These are phyloP conservation scores for Embiotoca jacksoni DNA, from an alignment of 2,113 vertebrate species.

Conservation along the genomic window DNA sequence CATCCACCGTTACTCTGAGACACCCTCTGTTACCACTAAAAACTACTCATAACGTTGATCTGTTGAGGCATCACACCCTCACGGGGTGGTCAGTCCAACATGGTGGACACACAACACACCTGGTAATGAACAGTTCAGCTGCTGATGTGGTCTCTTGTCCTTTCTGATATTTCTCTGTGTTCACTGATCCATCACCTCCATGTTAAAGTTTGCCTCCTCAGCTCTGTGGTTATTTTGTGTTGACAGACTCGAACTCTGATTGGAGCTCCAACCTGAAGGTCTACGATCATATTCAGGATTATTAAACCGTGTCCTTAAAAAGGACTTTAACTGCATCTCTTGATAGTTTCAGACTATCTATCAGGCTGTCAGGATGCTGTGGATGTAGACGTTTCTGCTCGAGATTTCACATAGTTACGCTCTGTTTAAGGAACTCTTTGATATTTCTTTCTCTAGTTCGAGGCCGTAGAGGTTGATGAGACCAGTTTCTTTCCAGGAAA, in stretches of 20 bases:
- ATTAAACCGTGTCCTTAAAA: neutral
- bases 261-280: neutral
- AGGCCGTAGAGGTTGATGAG: too few species aligned
- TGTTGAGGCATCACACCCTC: constrained; percentile 8
- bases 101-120: constrained; percentile 31
- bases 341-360: too few species aligned
- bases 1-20: constrained; percentile 34
- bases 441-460: too few species aligned
- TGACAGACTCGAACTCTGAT: constrained; percentile 46
- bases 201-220: constrained; percentile 34
- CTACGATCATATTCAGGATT: constrained; percentile 10
- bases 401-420: neutral
- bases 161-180: constrained; percentile 1
- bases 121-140: constrained; percentile 46
- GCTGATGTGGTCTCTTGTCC: constrained; percentile 9
- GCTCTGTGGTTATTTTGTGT: constrained; percentile 35
- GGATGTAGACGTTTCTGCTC: neutral
- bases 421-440: too few species aligned
- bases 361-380: too few species aligned
- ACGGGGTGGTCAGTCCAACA: constrained; percentile 46
- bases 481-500: too few species aligned
- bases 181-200: constrained; percentile 17
- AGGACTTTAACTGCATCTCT: too few species aligned
- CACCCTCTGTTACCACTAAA: constrained; percentile 7
- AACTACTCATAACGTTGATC: constrained; percentile 26